Base-by-base conservation (phyloP, 2,113 vertebrate species). In the Neotragus pygmaeus region DNA sequence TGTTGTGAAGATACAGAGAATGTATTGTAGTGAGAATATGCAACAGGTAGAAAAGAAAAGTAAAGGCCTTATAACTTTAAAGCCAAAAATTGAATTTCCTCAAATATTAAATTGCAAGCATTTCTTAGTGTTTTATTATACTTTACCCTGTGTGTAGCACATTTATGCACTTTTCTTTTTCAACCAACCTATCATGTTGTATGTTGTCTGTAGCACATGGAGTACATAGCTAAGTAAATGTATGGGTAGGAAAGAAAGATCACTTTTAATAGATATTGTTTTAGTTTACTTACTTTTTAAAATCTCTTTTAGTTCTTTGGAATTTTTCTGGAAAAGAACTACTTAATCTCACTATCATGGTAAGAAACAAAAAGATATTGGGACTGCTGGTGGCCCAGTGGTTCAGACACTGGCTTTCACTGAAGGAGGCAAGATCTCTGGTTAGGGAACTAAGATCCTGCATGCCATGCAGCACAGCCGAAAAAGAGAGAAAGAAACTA, bases 191-290 rank as follows among this genome's bases (percentile, higher is more conserved):
- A 81, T 58, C 94, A 77, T 92, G 87, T 80, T 93, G 30, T 92
- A 98, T 94, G 87, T 97, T 98, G 93, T 97, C 49, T 97, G 90
- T 97, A 95, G 95, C 77, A 96, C 92, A 83, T 87, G 7, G 39
- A 96, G 82, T 97, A 91, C 1, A 97, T 90, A 47, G 45, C 97
- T 95, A 97, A 98, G 84, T 85, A 97, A 97, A 62, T 1, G 70
- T 85, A 27, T 57, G 77, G 92, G 33, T 39, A 92, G 33, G 36
- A 97, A 98, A 98, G 25, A 97, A 95, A 98, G 85, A 77, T 85
- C 53, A 95, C 97, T 89, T 86, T 73, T 96, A 91, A 97, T 75
- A 87, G 4, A 94, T 70, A 93, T 82, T 49, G 8, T 89, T 62
- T 93, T 97, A 39, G 3, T 88, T 94, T 84, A 81, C 80, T 93